Percentiles rank a stretch among this genome's conserved stretches.
phyloP scores from a whole-genome alignment of 2,888 invertebrate species.

The Torymus auratus region DNA sequence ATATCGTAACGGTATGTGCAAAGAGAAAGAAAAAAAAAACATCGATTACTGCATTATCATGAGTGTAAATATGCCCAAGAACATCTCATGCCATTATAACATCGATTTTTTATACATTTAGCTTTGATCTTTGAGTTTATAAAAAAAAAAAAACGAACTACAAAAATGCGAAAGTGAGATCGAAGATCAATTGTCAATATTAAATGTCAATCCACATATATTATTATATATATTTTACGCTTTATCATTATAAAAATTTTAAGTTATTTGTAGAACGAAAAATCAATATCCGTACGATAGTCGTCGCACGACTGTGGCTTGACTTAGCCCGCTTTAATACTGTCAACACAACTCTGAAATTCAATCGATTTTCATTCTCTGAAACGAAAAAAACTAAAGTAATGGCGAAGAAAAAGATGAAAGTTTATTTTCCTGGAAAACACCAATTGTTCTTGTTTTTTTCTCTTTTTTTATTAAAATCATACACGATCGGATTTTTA shows the following conservation, averaged over 20 bases:
- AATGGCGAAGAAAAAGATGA: constrained; percentile 38
- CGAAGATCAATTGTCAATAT: constrained; percentile 57
- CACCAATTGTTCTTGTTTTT: constrained; percentile 38
- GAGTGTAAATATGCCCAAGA: constrained; percentile 48
- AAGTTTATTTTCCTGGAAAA: constrained; percentile 52
- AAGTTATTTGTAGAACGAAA: constrained; percentile 46
- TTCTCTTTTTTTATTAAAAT: constrained; percentile 28
- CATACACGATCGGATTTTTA: constrained; percentile 65
- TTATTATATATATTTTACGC: constrained; percentile 49
- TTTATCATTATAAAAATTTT: constrained; percentile 53
- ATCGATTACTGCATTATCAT: constrained; percentile 50
- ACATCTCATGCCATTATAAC: constrained; percentile 55
- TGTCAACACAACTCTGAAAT: constrained; percentile 75
- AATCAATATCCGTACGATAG: constrained; percentile 40
- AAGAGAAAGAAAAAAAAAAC: constrained; percentile 36
- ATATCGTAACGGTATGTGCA: constrained; percentile 28
- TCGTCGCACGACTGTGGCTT: constrained; percentile 72
- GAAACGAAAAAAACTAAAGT: constrained; percentile 40
- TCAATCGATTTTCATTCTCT: constrained; percentile 65
- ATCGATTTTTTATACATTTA: constrained; percentile 57
- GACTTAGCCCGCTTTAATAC: constrained; percentile 73
- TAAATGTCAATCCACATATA: constrained; percentile 55
- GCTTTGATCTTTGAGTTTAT: constrained; percentile 54
- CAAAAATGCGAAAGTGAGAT: constrained; percentile 32
- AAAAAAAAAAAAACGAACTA: constrained; percentile 28